phyloP scores from a whole-genome alignment of 2,113 vertebrate genomes.

The Python bivittatus region DNA sequence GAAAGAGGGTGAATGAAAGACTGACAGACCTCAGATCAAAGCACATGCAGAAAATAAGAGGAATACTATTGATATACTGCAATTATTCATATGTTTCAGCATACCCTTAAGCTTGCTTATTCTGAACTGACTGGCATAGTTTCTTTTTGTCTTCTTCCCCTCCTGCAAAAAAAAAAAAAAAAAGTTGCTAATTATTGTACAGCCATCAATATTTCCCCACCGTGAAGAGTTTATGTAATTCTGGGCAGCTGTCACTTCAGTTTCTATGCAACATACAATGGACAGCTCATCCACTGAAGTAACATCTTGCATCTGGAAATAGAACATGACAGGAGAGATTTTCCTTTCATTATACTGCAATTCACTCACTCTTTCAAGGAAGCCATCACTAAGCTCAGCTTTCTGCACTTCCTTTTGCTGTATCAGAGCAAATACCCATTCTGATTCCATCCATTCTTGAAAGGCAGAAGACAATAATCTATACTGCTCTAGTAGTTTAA shows the following conservation, averaged over 20 bases:
- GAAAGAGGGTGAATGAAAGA: neutral
- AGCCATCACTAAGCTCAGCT: neutral
- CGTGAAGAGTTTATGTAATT: neutral
- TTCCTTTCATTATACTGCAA: neutral
- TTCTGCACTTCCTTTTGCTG: neutral
- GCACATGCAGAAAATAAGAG: neutral
- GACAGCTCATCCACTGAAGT: neutral
- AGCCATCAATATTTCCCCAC: neutral
- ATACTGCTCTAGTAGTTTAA: too few species aligned
- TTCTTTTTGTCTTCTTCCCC: neutral
- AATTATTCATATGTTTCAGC: neutral
- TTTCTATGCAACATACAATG: neutral
- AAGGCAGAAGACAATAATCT: too few species aligned
- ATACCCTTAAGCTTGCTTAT: neutral
- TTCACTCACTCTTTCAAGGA: neutral
- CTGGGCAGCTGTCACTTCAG: neutral
- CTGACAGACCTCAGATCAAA: conserved; percentile 8
- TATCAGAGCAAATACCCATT: too few species aligned
- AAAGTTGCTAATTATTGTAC: neutral
- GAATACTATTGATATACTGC: neutral
- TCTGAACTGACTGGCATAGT: neutral
- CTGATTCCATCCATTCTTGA: too few species aligned
- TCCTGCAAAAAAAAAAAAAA: neutral
- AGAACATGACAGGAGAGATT: neutral
- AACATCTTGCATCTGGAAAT: neutral